Evolutionary conservation across 2,113 vertebrate species (phyloP).

Genomic region (Boleophthalmus pectinirostris): DNA sequence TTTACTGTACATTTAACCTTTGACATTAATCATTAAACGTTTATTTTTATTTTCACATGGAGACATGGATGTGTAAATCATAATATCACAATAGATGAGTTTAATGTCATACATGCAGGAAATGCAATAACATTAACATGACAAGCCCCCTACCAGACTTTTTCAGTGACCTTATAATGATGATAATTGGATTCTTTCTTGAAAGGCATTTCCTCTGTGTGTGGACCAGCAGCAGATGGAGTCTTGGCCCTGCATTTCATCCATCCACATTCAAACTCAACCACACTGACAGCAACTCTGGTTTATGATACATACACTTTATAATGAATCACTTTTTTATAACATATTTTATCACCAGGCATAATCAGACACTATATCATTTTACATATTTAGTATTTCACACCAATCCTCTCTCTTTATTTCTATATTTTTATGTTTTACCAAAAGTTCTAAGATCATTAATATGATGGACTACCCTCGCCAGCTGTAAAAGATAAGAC

Average conservation of each 20-base stretch:
- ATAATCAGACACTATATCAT: constrained; percentile 4
- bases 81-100: too few species aligned
- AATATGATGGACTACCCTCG: neutral
- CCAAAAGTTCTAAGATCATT: neutral
- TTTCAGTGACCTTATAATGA: too few species aligned
- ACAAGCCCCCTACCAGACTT: too few species aligned
- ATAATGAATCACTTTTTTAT: neutral
- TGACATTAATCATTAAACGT: too few species aligned
- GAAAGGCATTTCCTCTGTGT: too few species aligned
- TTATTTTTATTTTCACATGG: too few species aligned
- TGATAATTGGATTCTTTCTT: too few species aligned
- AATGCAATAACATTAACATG: too few species aligned
- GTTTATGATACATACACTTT: neutral
- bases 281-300: neutral
- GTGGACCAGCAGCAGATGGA: neutral
- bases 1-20: too few species aligned
- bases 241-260: neutral
- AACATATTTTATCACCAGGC: neutral
- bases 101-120: too few species aligned
- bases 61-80: too few species aligned
- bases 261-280: neutral
- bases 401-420: neutral
- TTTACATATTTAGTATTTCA: neutral
- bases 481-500: constrained; percentile 2
- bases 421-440: neutral